A percentile compares a stretch with the other conserved stretches of the same genome.
These are phyloP conservation scores for Temnothorax ravouxi DNA, from an alignment of 2,888 invertebrate genomes.

Conservation along the genomic window DNA sequence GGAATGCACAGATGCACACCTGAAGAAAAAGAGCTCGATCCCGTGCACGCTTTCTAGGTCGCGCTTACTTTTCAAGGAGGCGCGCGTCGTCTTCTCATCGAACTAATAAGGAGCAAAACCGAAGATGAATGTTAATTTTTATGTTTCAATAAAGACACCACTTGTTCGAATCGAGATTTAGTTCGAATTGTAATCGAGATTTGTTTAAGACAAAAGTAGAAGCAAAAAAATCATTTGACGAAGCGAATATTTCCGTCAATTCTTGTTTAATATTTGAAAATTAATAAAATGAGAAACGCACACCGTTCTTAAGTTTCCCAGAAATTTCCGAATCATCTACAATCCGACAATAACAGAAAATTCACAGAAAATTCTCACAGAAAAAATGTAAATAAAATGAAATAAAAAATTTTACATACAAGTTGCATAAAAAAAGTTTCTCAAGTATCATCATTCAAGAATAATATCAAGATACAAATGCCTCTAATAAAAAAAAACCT, in stretches of 20 bases:
- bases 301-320: neutral
- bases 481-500: neutral
- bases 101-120: neutral
- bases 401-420: neutral
- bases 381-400: neutral
- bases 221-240: neutral
- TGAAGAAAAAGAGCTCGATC: constrained; percentile 43
- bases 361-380: neutral
- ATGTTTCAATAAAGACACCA: neutral
- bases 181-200: neutral
- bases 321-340: neutral
- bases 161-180: neutral
- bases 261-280: constrained; percentile 1
- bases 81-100: neutral
- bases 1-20: constrained; percentile 47
- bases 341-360: neutral
- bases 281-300: neutral
- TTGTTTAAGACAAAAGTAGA: neutral
- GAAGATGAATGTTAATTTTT: neutral
- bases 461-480: neutral
- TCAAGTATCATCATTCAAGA: neutral
- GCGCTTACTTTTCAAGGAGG: constrained; percentile 49
- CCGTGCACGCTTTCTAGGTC: constrained; percentile 52
- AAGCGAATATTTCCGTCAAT: neutral
- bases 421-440: neutral